Evolutionary conservation across 2,888 invertebrate species (phyloP).

Genomic region (Pristionchus exspectatus): DNA sequence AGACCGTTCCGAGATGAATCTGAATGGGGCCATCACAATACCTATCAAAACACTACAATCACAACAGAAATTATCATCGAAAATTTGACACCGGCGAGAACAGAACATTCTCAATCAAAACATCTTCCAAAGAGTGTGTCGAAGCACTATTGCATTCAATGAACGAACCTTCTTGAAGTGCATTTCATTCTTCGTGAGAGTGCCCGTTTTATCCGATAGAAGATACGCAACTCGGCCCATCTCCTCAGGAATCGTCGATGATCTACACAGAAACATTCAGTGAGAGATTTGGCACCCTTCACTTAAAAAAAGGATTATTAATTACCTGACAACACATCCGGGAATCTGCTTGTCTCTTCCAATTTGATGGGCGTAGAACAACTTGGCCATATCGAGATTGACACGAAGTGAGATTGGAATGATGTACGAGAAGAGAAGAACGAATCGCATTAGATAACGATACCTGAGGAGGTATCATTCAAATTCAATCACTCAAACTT

Average conservation of each 20-base stretch:
- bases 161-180: constrained; percentile 80
- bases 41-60: too few species aligned
- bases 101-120: background rate
- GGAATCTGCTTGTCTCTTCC: constrained; percentile 93
- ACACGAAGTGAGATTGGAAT: constrained; percentile 98
- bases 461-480: constrained; percentile 81
- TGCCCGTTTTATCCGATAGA: constrained; percentile 98
- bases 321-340: constrained; percentile 84
- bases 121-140: too few species aligned
- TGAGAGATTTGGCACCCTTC: background rate
- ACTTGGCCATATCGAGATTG: constrained; percentile 97
- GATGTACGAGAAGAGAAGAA: constrained; percentile 97
- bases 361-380: constrained; percentile 93
- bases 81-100: background rate
- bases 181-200: constrained; percentile 98
- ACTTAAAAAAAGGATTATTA: constrained; percentile 78
- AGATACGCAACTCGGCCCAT: constrained; percentile 94
- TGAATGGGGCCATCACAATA: constrained; percentile 40
- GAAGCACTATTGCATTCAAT: background rate
- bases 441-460: constrained; percentile 94
- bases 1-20: constrained; percentile 93
- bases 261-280: constrained; percentile 85
- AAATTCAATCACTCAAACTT: background rate
- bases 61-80: background rate
- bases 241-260: constrained; percentile 98